Evolutionary conservation across 2,888 invertebrate genomes (phyloP).

Genomic region (Perdita meconis): DNA sequence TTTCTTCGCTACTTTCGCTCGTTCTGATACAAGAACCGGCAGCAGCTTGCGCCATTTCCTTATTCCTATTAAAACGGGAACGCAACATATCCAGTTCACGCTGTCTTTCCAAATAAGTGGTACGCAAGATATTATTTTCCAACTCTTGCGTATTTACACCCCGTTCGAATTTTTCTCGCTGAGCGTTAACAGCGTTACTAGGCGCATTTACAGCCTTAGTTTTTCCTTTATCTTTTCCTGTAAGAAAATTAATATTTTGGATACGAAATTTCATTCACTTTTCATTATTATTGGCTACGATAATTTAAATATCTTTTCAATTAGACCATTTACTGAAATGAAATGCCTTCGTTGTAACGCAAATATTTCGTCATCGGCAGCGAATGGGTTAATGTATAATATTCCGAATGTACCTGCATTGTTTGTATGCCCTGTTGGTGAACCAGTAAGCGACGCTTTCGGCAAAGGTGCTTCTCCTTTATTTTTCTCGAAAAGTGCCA

Average conservation of each 20-base stretch:
- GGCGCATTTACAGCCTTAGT: too few species aligned
- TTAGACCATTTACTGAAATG: too few species aligned
- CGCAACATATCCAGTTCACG: conserved; percentile 92
- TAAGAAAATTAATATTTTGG: conserved; percentile 49
- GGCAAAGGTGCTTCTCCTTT: conserved; percentile 89
- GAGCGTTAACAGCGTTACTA: conserved; percentile 75
- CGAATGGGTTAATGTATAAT: background rate
- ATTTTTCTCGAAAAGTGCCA: conserved; percentile 94
- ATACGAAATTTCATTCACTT: conserved; percentile 9
- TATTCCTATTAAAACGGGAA: conserved; percentile 90
- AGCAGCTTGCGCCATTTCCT: conserved; percentile 82
- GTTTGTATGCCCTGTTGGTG: conserved; percentile 10
- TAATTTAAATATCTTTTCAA: background rate
- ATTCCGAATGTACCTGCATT: conserved; percentile 34
- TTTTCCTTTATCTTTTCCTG: conserved; percentile 54
- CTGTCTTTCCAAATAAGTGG: conserved; percentile 88
- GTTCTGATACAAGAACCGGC: conserved; percentile 80
- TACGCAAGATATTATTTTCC: conserved; percentile 81
- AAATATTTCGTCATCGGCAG: too few species aligned
- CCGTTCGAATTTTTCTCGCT: conserved; percentile 81
- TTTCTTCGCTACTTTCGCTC: conserved; percentile 82
- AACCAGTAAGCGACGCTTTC: conserved; percentile 89
- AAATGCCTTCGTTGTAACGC: too few species aligned
- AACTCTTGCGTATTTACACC: conserved; percentile 78
- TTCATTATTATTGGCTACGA: background rate